Conservation (phyloP, 2,888 invertebrate genomes). For the Steinernema scapterisci region DNA sequence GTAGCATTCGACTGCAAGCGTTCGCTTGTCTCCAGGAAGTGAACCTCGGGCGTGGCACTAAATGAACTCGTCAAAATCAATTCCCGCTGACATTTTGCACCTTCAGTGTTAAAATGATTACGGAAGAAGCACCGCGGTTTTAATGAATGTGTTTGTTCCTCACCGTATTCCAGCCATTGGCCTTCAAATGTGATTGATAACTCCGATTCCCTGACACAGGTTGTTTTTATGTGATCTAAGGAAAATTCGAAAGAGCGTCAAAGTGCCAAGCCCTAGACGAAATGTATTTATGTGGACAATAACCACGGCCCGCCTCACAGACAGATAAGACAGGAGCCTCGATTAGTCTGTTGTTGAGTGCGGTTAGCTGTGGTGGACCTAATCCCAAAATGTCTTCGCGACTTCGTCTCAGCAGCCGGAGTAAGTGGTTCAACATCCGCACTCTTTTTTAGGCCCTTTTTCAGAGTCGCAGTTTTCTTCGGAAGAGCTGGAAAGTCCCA, state of each 20-base stretch:
- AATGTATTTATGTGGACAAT: constrained; percentile 10
- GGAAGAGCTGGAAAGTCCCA: background rate
- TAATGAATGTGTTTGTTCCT: constrained; percentile 24
- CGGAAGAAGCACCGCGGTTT: background rate
- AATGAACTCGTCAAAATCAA: no score
- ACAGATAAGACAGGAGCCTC: background rate
- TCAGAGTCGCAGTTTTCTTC: constrained; percentile 12
- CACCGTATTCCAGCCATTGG: background rate
- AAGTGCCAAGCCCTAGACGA: constrained; percentile 13
- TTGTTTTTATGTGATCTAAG: constrained; percentile 4
- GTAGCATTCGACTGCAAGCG: no score
- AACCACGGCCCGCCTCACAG: background rate
- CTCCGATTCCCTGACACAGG: constrained; percentile 7
- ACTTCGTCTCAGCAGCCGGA: background rate
- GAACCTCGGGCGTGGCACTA: no score
- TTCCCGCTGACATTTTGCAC: no score
- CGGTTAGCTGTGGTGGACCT: background rate
- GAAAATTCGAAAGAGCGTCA: background rate
- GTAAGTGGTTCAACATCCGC: background rate
- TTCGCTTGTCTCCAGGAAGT: no score
- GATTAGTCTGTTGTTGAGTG: constrained; percentile 14
- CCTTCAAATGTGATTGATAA: background rate
- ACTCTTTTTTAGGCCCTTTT: background rate
- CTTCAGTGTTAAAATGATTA: no score
- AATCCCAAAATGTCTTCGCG: background rate